Base-by-base conservation (phyloP, 2,113 vertebrate genomes). In the Oreochromis tanganicae region DNA sequence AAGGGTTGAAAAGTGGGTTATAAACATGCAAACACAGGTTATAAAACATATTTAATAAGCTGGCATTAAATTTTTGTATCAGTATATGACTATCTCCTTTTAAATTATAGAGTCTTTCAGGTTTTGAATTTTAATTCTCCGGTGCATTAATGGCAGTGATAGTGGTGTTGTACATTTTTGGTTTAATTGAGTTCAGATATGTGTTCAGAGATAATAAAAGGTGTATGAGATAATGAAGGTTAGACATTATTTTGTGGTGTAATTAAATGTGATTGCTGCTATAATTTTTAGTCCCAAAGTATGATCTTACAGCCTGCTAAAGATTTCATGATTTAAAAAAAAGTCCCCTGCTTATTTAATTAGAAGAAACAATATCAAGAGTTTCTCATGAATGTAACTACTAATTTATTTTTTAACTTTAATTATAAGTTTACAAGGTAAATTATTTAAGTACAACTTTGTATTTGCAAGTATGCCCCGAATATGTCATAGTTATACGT, bases 171-270 rank as follows among this genome's bases (percentile, higher is more conserved):
- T 88, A 80, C 71, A 87, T 87, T 86, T 85, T 85, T 79, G 43
- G 78, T 88, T 91, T 92, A 92, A 95, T 93, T 92, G 88, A 94
- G 93, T 90, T 92, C 81, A 90, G 85, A 83, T 90, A 73, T 89
- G 85, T 52, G 91, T 87, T 78, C 48, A 9, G 41, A 91, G 90
- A 93, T 92, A 88, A 91, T 93, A 82, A 87, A 91, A 90, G 80
- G 87, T 87, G 61, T 21, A 19, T 27, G 66, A 85, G 85, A 89
- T 88, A 87, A 94, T 87, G 71, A 89, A 89, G 82, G 71, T 83
- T 71, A 89, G 68, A 79, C 54, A 24, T 90, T 88, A 75, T 90
- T 92, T 94, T 87, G 80, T 73, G 85, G 21, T 54, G 73, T 88
- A 82, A 94, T 90, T 88, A 88, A 82, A 85, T 6, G 7, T 43